Evolutionary conservation across 2,888 invertebrate genomes (phyloP).

Genomic region (Sturmia bella): DNA sequence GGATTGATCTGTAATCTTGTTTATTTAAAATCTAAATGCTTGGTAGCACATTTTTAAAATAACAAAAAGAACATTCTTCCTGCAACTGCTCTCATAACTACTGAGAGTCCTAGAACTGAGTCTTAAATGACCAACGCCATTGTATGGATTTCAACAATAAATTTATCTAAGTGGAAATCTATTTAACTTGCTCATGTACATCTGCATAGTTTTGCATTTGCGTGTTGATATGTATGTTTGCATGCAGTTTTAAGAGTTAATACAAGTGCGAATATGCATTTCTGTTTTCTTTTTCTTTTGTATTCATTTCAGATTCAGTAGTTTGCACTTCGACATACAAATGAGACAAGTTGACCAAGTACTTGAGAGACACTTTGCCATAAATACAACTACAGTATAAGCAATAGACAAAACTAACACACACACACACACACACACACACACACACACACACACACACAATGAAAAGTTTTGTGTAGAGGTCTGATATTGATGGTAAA

Average conservation of each 20-base stretch:
- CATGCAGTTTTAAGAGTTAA: not conserved
- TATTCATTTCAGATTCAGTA: conserved; percentile 5
- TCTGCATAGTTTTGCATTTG: not conserved
- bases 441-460: too few relatives aligned
- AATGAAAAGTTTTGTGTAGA: not conserved
- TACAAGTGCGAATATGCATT: not conserved
- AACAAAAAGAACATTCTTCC: not conserved
- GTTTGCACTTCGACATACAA: not conserved
- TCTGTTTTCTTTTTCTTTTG: not conserved
- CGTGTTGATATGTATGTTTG: too few relatives aligned
- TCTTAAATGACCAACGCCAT: not conserved
- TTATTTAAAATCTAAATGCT: not conserved
- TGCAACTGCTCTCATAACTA: not conserved
- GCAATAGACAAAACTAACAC: too few relatives aligned
- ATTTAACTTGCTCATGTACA: not conserved
- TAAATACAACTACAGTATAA: not conserved
- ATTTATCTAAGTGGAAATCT: not conserved
- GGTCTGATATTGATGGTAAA: not conserved
- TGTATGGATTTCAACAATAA: not conserved
- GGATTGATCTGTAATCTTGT: not conserved
- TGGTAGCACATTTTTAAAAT: not conserved
- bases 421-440: too few relatives aligned
- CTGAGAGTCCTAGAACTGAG: not conserved
- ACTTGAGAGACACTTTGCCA: not conserved
- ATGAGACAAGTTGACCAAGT: conserved; percentile 1